Conservation (phyloP, 2,797 vertebrate species). For the Odontamblyopus lacepedii region DNA sequence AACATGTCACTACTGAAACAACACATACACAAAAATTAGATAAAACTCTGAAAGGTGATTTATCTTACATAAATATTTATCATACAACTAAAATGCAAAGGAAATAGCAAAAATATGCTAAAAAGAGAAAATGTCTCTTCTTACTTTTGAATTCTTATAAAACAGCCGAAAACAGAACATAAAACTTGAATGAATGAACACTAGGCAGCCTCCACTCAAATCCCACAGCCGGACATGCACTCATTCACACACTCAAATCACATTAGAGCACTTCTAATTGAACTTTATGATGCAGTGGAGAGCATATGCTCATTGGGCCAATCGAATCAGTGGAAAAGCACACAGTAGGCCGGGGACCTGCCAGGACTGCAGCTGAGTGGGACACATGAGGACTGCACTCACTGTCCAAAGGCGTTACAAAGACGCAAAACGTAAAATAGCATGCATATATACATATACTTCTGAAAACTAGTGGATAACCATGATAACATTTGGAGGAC, state of each 20-base stretch:
- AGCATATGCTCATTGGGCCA: conserved; percentile 83
- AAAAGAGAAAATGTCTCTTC: neutral
- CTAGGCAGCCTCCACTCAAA: conserved; percentile 3
- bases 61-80: neutral
- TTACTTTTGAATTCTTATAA: neutral
- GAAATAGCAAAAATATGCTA: no score
- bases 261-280: conserved; percentile 80
- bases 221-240: conserved; percentile 25
- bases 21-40: no score
- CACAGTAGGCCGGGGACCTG: conserved; percentile 74
- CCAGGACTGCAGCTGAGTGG: conserved; percentile 71
- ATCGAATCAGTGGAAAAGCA: conserved; percentile 79
- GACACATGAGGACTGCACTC: conserved; percentile 51
- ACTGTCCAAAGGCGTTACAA: conserved; percentile 27
- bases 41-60: neutral
- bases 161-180: neutral
- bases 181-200: neutral
- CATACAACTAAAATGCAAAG: neutral
- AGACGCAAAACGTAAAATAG: neutral
- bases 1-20: no score
- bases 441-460: conserved; percentile 34
- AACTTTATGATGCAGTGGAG: conserved; percentile 73
- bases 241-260: conserved; percentile 57
- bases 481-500: neutral
- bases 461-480: neutral